Percentiles rank a stretch among this genome's conserved stretches.
phyloP scores from a whole-genome alignment of 2,113 vertebrate genomes.

The Callochromis pleurospilus region DNA sequence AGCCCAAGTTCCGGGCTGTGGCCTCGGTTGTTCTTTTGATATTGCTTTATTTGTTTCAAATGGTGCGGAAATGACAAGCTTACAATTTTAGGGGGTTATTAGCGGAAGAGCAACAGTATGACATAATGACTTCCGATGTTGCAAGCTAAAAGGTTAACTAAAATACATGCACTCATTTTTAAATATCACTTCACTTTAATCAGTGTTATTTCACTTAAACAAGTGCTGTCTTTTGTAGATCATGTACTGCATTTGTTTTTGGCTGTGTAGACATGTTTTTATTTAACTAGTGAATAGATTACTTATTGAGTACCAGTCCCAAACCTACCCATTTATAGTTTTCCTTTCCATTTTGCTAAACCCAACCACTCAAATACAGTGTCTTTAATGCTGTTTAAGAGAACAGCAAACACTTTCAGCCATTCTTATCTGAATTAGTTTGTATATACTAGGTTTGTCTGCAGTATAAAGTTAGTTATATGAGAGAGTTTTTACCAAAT shows the following conservation, averaged over 20 bases:
- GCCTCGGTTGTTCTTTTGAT: background rate
- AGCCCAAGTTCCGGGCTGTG: background rate
- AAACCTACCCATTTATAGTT: background rate
- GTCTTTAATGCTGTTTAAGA: background rate
- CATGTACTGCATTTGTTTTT: background rate
- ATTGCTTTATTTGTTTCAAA: background rate
- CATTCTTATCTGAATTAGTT: background rate
- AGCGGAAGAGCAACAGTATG: background rate
- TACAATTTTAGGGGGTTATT: background rate
- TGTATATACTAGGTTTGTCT: background rate
- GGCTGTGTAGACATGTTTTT: background rate
- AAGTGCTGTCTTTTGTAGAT: background rate
- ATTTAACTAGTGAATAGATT: background rate
- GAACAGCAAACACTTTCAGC: background rate
- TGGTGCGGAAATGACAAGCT: background rate
- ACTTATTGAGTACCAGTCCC: background rate
- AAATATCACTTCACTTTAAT: background rate
- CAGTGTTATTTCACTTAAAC: background rate
- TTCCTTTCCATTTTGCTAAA: background rate
- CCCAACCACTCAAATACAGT: background rate
- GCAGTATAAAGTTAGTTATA: background rate
- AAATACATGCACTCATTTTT: background rate
- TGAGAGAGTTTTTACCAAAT: background rate
- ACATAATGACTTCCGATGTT: background rate
- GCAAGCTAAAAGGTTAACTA: background rate